Evolutionary conservation across 2,113 vertebrate species (phyloP), one percentile per base, ranked within the genome.

Genomic region (Proteles cristata): DNA sequence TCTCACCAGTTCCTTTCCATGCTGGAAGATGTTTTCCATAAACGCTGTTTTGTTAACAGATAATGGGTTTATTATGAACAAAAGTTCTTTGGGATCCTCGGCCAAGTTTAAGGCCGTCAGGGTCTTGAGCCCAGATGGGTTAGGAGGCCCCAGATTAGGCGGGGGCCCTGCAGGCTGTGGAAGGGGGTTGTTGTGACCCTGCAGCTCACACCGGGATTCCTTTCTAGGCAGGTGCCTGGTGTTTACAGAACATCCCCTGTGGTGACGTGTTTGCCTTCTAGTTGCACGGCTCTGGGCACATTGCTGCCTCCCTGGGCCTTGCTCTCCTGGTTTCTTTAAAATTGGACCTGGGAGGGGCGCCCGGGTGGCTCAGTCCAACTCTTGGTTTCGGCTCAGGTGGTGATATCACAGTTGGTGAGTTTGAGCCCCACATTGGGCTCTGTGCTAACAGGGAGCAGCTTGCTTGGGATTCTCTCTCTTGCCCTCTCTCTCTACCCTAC

Each of bases 31-130:
- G 55, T 2, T 85, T 93, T 74, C 50, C 21, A 31, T 76, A 21
- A 61, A 58, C n/a, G 43, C 63, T 53, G 50, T 73, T 95, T 73
- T 93, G 58, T 58, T 85, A 77, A 43, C 19, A 14, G 25, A 0
- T 90, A 31, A 55, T 63, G 83, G 55, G 31, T 55, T 48, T 90
- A 82, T 90, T 96, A 48, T 82, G 77, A 86, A 73, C 39, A 85
- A 91, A 88, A 82, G 17, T 39, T 73, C 80, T 79, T 69, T 88
- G 65, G 23, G 73, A 25, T 63, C 84, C 43, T 76, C 2, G 33
- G 0, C 77, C 66, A 84, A 90, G 81, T 80, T 82, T 28, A 74
- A 55, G 68, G 88, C 2, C 16, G 1, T 48, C 25, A 88, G 45
- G 26, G 4, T 79, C 26, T 28, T n/a, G 25, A 79, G 87, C 74